Conservation (phyloP, 2,888 invertebrate species). For the Lasiommata megera region DNA sequence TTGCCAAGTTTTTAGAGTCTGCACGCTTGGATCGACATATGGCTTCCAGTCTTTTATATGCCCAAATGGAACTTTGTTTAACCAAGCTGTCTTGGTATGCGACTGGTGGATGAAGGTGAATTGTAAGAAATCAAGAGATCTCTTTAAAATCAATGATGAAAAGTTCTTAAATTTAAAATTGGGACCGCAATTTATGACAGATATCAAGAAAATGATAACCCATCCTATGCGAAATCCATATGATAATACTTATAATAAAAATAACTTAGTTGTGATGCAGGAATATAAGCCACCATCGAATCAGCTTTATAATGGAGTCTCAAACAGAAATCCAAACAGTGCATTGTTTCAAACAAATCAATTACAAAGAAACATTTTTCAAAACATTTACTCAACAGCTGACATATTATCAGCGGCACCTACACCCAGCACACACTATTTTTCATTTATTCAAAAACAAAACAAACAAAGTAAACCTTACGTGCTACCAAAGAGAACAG, state of each 20-base stretch:
- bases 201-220: constrained; percentile 80
- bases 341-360: constrained; percentile 59
- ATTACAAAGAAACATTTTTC: constrained; percentile 47
- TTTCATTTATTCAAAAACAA: constrained; percentile 50
- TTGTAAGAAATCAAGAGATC: constrained; percentile 70
- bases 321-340: constrained; percentile 55
- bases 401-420: constrained; percentile 57
- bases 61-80: constrained; percentile 85
- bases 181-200: constrained; percentile 79
- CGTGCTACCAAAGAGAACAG: constrained; percentile 9
- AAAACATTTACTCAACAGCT: constrained; percentile 43
- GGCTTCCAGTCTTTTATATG: constrained; percentile 84
- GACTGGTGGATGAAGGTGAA: constrained; percentile 87
- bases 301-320: constrained; percentile 61
- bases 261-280: constrained; percentile 66
- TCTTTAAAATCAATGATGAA: constrained; percentile 64
- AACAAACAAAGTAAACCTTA: constrained; percentile 46
- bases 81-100: constrained; percentile 84
- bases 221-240: constrained; percentile 73
- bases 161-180: constrained; percentile 70
- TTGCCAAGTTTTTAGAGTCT: constrained; percentile 85
- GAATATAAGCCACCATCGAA: constrained; percentile 68
- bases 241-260: constrained; percentile 54
- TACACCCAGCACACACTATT: constrained; percentile 60
- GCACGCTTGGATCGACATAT: constrained; percentile 78